Base-by-base conservation (phyloP, 2,888 invertebrate species). In the Belgica antarctica region DNA sequence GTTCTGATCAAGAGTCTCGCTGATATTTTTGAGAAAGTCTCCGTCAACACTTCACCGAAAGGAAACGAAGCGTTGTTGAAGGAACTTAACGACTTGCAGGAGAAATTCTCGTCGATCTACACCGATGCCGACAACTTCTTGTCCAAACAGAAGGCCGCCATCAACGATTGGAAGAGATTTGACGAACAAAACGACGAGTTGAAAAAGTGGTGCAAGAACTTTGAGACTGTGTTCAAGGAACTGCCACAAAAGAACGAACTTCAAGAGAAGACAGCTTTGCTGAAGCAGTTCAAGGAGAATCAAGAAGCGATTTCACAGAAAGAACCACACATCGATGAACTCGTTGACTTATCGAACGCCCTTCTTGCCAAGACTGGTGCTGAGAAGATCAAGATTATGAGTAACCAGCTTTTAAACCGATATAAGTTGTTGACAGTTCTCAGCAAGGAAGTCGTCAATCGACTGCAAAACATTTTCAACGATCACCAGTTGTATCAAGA, bases 311-410 rank as follows among this genome's bases (percentile, higher is more conserved):
- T 96, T 62, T 81, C 88, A 63, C 85, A 85, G 10, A 90, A 92
- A 75, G 96, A 96, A 78, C 87, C 88, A 74, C 89, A 89, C 76
- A 87, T 96, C 47, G 96, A 96, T 78, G 84, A 86, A 10, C 95
- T 96, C 76, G 87, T 93, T 22, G 96, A 96, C 78, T 88, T 87
- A 75, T 91, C 93, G n/a, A 94, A 96, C 77, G 86, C 87, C 10
- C 81, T 97, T 69, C 84, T 94, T 1, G 92, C 93, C 77, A 82
- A 87, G 27, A 93, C 93, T 75, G 90, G 90, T 0, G 90, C 91
- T 0, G 92, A 94, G 74, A 86, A 92, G 69, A 85, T 96, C 17
- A 92, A 93, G 76, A 91, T 92, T 4, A 82, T 94, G 68, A 89
- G 94, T 19, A 89, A 92, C 0, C 95, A 96, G 82, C 87, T 95